phyloP scores from a whole-genome alignment of 2,797 vertebrate species.

The Pseudochaenichthys georgianus region DNA sequence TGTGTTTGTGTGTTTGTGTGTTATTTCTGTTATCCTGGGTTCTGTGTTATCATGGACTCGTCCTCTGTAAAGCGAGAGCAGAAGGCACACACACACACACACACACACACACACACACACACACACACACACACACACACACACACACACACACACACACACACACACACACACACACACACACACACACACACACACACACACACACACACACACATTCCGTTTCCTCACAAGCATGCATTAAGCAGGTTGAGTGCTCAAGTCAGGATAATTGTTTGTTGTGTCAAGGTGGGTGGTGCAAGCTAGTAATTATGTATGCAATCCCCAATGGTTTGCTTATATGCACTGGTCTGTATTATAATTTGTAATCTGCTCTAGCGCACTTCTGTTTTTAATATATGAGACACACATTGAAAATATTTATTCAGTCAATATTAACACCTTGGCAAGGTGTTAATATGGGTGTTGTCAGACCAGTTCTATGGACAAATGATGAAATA shows the following conservation, averaged over 20 bases:
- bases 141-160: constrained; percentile 23
- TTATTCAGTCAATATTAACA: constrained; percentile 26
- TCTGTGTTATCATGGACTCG: constrained; percentile 26
- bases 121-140: too few species aligned
- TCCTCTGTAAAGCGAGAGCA: constrained; percentile 37
- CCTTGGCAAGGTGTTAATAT: neutral
- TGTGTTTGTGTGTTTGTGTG: constrained; percentile 35
- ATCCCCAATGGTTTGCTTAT: constrained; percentile 9
- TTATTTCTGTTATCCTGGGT: constrained; percentile 40
- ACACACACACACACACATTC: constrained; percentile 3
- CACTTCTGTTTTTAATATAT: constrained; percentile 15
- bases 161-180: constrained; percentile 11
- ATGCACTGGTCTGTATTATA: constrained; percentile 8
- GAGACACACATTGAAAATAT: constrained; percentile 4
- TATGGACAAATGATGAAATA: constrained; percentile 17
- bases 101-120: too few species aligned
- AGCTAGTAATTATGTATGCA: constrained; percentile 15
- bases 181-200: constrained; percentile 21
- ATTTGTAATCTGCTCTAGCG: constrained; percentile 33
- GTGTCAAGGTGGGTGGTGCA: constrained; percentile 39
- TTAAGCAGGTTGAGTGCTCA: constrained; percentile 42
- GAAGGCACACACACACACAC: too few species aligned
- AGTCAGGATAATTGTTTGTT: constrained; percentile 45
- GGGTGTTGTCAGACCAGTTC: constrained; percentile 8
- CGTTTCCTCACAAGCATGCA: constrained; percentile 16